phyloP scores from a whole-genome alignment of 2,888 invertebrate species.

The Xestia xanthographa region DNA sequence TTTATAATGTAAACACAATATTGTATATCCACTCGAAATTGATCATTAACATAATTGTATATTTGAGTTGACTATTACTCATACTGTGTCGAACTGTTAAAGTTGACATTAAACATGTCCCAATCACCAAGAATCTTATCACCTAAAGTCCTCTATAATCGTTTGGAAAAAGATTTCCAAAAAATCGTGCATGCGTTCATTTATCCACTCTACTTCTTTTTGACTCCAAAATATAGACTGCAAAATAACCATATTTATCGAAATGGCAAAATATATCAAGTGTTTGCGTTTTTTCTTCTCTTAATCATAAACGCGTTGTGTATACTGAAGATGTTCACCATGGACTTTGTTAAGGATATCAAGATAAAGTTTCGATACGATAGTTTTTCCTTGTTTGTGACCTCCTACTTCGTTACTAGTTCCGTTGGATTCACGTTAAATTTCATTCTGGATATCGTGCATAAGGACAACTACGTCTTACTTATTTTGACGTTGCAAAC shows the following conservation, averaged over 20 bases:
- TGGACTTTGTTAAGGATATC: neutral
- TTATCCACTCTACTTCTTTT: neutral
- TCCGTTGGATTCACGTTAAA: neutral
- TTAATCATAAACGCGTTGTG: neutral
- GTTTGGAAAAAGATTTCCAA: neutral
- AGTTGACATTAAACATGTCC: neutral
- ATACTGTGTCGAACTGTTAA: neutral
- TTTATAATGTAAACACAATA: neutral
- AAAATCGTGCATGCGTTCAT: neutral
- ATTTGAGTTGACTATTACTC: neutral
- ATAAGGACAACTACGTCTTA: neutral
- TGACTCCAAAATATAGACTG: neutral
- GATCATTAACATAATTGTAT: neutral
- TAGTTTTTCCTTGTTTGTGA: neutral
- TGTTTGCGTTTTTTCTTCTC: neutral
- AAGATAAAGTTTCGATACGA: neutral
- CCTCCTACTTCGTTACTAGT: neutral
- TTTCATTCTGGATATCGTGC: neutral
- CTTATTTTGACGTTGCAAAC: neutral
- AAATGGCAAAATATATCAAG: neutral
- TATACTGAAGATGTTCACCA: neutral
- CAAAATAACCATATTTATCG: constrained; percentile 1
- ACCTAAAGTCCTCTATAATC: neutral
- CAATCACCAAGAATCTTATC: neutral
- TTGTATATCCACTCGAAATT: neutral